These are phyloP conservation scores for Falco peregrinus DNA, from an alignment of 2,797 vertebrate species.

Conservation along the genomic window DNA sequence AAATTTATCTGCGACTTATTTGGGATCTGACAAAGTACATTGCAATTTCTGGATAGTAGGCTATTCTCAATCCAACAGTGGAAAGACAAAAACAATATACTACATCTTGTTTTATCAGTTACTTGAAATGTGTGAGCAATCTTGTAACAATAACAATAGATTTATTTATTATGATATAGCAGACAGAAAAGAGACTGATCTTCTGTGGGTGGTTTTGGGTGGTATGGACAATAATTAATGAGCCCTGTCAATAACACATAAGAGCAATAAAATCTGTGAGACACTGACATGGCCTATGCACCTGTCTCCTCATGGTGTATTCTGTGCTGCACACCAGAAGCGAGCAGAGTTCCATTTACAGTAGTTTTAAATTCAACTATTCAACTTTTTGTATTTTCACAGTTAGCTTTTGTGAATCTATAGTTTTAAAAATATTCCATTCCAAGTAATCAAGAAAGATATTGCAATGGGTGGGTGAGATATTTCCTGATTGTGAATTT, in stretches of 20 bases:
- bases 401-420: neutral
- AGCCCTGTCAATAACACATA: neutral
- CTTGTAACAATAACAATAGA: neutral
- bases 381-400: neutral
- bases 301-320: neutral
- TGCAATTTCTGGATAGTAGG: neutral
- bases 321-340: neutral
- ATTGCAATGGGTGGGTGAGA: neutral
- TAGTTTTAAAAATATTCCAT: neutral
- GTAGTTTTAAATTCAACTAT: neutral
- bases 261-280: neutral
- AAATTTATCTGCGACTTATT: neutral
- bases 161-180: neutral
- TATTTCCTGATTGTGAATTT: neutral
- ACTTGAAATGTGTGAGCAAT: neutral
- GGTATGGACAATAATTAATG: neutral
- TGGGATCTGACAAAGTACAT: neutral
- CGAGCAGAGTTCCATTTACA: neutral
- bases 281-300: neutral
- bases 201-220: neutral
- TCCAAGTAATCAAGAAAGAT: neutral
- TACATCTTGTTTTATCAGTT: neutral
- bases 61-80: neutral
- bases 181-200: neutral
- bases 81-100: neutral